These are phyloP conservation scores for Sebastes taczanowskii DNA, from an alignment of 2,797 vertebrate genomes.

Conservation along the genomic window DNA sequence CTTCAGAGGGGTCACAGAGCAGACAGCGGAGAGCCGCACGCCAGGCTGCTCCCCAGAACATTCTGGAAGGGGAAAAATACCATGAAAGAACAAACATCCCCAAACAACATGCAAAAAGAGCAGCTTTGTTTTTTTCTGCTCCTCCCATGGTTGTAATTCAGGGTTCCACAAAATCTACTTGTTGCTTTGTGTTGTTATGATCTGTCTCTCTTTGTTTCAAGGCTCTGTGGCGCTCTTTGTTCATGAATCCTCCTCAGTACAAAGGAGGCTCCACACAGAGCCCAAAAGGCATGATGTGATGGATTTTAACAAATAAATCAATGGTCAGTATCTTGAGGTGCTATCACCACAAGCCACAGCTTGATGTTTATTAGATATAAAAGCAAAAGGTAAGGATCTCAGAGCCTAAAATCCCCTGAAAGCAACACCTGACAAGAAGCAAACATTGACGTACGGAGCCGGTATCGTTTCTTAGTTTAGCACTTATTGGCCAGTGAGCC, in stretches of 20 bases:
- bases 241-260: conserved; percentile 35
- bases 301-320: conserved; percentile 40
- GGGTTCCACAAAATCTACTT: conserved; percentile 51
- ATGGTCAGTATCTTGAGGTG: conserved; percentile 6
- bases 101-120: conserved; percentile 43
- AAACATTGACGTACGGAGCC: not conserved
- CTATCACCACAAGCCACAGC: not conserved
- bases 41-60: conserved; percentile 33
- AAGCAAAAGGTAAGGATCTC: not conserved
- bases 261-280: conserved; percentile 48
- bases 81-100: conserved; percentile 36
- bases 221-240: conserved; percentile 61
- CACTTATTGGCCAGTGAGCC: not conserved
- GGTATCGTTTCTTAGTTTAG: not conserved
- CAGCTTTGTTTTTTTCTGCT: conserved; percentile 47
- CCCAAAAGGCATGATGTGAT: conserved; percentile 38
- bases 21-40: conserved; percentile 27
- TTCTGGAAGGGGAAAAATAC: conserved; percentile 50
- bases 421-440: not conserved
- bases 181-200: conserved; percentile 55
- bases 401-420: not conserved
- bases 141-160: conserved; percentile 36
- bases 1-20: conserved; percentile 63
- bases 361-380: not conserved
- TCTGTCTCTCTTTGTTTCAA: conserved; percentile 64